phyloP scores from a whole-genome alignment of 2,888 invertebrate species.

The Nemurella pictetii region DNA sequence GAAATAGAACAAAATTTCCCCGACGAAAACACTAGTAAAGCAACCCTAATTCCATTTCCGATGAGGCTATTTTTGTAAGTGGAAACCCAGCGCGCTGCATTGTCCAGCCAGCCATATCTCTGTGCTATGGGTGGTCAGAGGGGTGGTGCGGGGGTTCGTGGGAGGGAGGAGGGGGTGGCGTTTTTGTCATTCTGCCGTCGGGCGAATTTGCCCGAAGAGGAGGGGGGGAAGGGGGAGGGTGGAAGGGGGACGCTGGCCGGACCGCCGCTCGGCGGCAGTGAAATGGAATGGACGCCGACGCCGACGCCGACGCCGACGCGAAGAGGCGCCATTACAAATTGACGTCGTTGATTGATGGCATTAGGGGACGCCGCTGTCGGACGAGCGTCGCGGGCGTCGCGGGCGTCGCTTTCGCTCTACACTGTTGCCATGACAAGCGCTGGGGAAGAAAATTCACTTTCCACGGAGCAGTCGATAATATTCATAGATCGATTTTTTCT shows the following conservation, averaged over 20 bases:
- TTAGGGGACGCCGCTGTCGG: constrained; percentile 34
- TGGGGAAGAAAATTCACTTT: not conserved
- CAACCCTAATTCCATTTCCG: not conserved
- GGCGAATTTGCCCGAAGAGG: not conserved
- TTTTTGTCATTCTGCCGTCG: not conserved
- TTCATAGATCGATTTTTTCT: not conserved
- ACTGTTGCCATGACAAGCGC: not conserved
- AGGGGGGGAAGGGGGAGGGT: constrained; percentile 3
- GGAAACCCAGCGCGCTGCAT: not conserved
- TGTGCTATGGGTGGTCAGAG: not conserved
- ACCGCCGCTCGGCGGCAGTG: constrained; percentile 9
- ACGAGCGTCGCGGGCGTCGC: constrained; percentile 4
- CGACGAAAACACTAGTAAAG: not conserved
- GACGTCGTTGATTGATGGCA: constrained; percentile 60
- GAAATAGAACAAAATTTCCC: not conserved
- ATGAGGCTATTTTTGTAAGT: not conserved
- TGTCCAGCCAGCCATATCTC: not conserved
- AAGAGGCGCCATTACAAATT: constrained; percentile 59
- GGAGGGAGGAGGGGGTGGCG: not conserved
- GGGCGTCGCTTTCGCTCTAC: not conserved
- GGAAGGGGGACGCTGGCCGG: constrained; percentile 15
- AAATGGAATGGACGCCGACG: constrained; percentile 33
- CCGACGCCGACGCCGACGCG: constrained; percentile 46
- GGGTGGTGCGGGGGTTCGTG: no score
- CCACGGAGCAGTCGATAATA: not conserved